phyloP scores from a whole-genome alignment of 2,113 vertebrate species.

The Vombatus ursinus region DNA sequence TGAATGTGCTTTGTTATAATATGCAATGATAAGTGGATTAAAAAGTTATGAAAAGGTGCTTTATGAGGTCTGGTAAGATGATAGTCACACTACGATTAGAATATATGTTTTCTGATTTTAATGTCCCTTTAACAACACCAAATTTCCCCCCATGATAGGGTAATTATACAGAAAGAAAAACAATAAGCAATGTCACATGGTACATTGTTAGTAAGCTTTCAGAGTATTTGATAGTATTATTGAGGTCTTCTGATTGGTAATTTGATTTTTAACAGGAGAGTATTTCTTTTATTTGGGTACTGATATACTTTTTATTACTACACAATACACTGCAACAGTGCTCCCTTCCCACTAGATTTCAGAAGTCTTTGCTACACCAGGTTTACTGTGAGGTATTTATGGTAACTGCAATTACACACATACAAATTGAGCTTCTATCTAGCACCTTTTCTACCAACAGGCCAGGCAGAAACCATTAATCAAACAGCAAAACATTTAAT shows the following conservation, averaged over 20 bases:
- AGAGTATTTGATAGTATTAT: not conserved
- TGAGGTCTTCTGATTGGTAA: not conserved
- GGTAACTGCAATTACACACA: not conserved
- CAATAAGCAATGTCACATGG: not conserved
- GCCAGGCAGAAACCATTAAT: not conserved
- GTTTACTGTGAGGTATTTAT: not conserved
- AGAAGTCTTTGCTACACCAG: not conserved
- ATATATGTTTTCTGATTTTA: not conserved
- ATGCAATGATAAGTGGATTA: not conserved
- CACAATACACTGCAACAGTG: not conserved
- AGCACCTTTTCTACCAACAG: not conserved
- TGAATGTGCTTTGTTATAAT: not conserved
- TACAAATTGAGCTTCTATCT: not conserved
- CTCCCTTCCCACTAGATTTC: not conserved
- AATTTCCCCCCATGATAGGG: not conserved
- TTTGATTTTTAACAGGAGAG: not conserved
- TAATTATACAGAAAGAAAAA: conserved; percentile 1
- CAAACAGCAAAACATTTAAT: not conserved
- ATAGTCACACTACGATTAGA: not conserved
- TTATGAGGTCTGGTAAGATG: not conserved
- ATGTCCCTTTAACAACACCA: not conserved
- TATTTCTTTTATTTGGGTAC: not conserved
- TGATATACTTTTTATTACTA: not conserved
- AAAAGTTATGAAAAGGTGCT: not conserved
- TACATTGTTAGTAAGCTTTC: not conserved